Conservation (phyloP, 1,140 invertebrate species). For the Tetragnatha versicolor region DNA sequence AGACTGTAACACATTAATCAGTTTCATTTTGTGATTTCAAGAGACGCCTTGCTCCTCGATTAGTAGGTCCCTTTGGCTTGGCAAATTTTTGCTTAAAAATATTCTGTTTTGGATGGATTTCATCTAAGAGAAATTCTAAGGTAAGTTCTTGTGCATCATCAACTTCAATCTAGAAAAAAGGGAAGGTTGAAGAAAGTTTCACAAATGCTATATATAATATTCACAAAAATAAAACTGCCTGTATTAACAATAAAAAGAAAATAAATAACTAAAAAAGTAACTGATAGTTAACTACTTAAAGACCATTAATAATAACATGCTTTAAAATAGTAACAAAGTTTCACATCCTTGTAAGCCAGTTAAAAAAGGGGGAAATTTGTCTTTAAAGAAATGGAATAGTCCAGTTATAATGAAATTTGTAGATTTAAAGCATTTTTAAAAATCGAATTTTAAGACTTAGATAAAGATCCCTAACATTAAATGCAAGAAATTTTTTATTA, state of each 20-base stretch:
- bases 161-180: slow-evolving; percentile 82
- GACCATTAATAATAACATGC: no score
- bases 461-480: no score
- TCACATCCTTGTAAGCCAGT: no score
- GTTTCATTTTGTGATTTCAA: slow-evolving; percentile 71
- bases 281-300: no score
- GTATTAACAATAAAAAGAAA: not conserved
- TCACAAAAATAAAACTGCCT: not conserved
- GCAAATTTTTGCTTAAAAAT: slow-evolving; percentile 89
- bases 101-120: slow-evolving; percentile 92
- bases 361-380: no score
- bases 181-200: slow-evolving; percentile 5
- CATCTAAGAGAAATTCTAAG: slow-evolving; percentile 87
- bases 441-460: no score
- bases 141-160: slow-evolving; percentile 87
- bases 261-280: no score
- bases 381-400: no score
- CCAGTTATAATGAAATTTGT: no score
- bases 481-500: no score
- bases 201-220: not conserved
- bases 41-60: slow-evolving; percentile 86
- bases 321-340: no score
- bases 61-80: slow-evolving; percentile 92
- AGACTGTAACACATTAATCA: slow-evolving; percentile 19
- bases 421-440: no score